Conservation (phyloP, 2,888 invertebrate species). For the Bombylius major region DNA sequence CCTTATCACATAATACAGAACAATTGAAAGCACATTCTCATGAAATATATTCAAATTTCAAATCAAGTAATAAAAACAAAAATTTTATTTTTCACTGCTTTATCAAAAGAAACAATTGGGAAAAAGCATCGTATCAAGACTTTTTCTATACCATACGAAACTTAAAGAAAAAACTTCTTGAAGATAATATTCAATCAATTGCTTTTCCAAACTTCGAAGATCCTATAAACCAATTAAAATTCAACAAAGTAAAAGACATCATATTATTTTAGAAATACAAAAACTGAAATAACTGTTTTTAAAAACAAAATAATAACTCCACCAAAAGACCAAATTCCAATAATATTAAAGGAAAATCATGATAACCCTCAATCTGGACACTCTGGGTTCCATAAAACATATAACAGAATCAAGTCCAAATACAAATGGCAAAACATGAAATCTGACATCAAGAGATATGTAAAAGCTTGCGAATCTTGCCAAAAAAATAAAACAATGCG, state of each 20-base stretch:
- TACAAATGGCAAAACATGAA: neutral
- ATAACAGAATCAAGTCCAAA: neutral
- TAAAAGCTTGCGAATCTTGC: constrained; percentile 22
- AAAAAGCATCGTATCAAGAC: too few species aligned
- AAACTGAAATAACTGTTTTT: constrained; percentile 1
- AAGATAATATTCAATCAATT: too few species aligned
- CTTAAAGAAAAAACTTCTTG: too few species aligned
- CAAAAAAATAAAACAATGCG: constrained; percentile 14
- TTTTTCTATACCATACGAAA: too few species aligned
- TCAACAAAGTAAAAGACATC: constrained; percentile 5
- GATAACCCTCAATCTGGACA: neutral
- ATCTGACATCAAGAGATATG: constrained; percentile 1
- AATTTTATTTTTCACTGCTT: too few species aligned
- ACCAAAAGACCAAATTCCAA: neutral
- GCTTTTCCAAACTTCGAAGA: constrained; percentile 3
- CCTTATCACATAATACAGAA: too few species aligned
- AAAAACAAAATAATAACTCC: neutral
- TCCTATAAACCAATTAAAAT: constrained; percentile 3
- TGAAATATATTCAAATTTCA: too few species aligned
- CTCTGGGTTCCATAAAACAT: neutral
- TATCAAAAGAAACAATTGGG: too few species aligned
- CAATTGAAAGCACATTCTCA: too few species aligned
- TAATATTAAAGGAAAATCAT: constrained; percentile 12
- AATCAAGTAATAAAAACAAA: too few species aligned
- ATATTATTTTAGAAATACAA: constrained; percentile 2